These are phyloP conservation scores for Homarus americanus DNA, from an alignment of 1,140 invertebrate genomes.

Conservation along the genomic window DNA sequence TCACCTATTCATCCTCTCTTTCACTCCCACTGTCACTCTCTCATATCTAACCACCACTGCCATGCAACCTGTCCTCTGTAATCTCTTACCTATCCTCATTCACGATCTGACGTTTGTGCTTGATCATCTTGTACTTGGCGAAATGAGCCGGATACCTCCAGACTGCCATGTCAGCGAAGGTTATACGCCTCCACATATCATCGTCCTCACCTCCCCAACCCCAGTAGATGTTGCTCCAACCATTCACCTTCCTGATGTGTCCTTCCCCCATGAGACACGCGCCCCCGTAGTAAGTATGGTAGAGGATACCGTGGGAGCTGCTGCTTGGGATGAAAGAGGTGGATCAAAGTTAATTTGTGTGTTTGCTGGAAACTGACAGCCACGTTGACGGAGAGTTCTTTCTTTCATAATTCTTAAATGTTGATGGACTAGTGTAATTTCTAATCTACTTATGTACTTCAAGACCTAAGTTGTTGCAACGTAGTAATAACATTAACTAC, in stretches of 20 bases:
- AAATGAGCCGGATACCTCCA: constrained; percentile 91
- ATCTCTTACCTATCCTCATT: constrained; percentile 48
- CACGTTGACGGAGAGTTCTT: too few relatives aligned
- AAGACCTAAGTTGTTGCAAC: too few relatives aligned
- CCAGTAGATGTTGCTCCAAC: constrained; percentile 79
- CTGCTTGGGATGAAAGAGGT: neutral
- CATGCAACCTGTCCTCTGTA: neutral
- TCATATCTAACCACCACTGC: neutral
- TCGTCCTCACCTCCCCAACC: constrained; percentile 80
- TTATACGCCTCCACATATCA: constrained; percentile 76
- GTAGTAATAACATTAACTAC: too few relatives aligned
- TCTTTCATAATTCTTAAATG: too few relatives aligned
- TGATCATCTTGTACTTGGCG: constrained; percentile 93
- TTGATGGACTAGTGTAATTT: too few relatives aligned
- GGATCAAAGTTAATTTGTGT: too few relatives aligned
- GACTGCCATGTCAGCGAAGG: constrained; percentile 62
- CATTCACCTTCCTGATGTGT: constrained; percentile 84
- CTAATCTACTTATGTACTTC: too few relatives aligned
- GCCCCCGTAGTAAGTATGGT: constrained; percentile 81
- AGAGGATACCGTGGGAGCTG: constrained; percentile 45
- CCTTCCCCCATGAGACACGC: constrained; percentile 90
- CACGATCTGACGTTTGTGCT: constrained; percentile 82
- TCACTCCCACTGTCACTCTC: neutral
- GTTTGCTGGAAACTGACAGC: too few relatives aligned
- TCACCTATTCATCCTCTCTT: neutral